Base-by-base conservation (phyloP, 2,797 vertebrate species). In the Ibycter americanus region DNA sequence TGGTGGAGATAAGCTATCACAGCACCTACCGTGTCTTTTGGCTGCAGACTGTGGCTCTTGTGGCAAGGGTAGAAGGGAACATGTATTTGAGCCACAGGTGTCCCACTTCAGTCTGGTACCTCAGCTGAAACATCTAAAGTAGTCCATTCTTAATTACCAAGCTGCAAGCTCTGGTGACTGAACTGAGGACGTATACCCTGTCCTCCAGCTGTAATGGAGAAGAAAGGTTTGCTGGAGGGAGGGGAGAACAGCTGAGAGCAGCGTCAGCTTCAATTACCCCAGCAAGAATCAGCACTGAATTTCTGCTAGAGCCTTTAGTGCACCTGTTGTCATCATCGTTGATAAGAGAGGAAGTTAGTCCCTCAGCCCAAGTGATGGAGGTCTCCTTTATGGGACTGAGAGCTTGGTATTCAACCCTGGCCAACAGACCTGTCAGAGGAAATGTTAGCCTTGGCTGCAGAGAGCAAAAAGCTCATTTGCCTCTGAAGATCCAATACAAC, bases 401-500 rank as follows among this genome's bases (percentile, higher is more conserved):
- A 78, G 23, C 10, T 72, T 0, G 0, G 19, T 36, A 59, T 21
- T 47, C 18, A 46, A 3, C 17, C 26, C 44, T 70, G 51, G 59
- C 27, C 71, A 76, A 51, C 15, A 84, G 20, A 15, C 20, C 42
- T 63, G 61, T 5, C 61, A 72, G 32, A 49, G 29, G 49, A 42
- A 94, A 22, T 0, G 0, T 29, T 78, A 58, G 49, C 80, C 73
- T 68, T 90, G 87, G 36, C 38, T 84, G 62, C 55, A 77, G 62
- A 78, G 15, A 95, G 5, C 11, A 58, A 62, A 51, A 46, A 47
- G 18, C 15, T 78, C 62, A 40, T 72, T 36, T 91, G 77, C 62
- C 55, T 90, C 88, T 94, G 52, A 90, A 94, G 95, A 76, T 56
- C 38, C 59, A 76, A 6, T 79, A 79, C 63, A 83, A 80, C 8